Percentiles rank a stretch among this genome's conserved stretches.
Evolutionary conservation across 37 sponge, comb jelly and placozoan genomes (phyloP).

Genomic region (Ianthella basta): DNA sequence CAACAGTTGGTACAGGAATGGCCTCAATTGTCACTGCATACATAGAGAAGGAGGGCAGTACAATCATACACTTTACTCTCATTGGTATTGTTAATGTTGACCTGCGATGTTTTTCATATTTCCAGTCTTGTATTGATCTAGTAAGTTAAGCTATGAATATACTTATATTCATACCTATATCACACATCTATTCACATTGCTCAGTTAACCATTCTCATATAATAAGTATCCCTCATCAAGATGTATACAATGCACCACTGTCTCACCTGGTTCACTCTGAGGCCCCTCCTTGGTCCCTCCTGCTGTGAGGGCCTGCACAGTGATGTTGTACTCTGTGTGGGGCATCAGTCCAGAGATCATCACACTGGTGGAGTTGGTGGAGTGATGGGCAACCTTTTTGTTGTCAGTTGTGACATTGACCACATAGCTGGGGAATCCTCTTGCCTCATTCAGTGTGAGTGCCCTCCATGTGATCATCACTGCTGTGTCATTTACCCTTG

Average conservation of each 20-base stretch:
- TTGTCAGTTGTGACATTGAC: background rate
- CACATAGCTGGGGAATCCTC: slow-evolving; percentile 17
- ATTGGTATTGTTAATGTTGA: background rate
- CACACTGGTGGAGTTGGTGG: background rate
- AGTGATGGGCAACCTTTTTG: no score
- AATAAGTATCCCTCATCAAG: no score
- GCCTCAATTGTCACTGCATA: no score
- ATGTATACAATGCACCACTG: no score
- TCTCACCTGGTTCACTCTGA: no score
- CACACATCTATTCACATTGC: slow-evolving; percentile 61
- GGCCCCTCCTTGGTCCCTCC: background rate
- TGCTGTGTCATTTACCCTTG: slow-evolving; percentile 6
- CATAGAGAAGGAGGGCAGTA: no score
- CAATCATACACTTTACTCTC: no score
- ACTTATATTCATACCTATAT: slow-evolving; percentile 71
- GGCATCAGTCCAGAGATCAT: background rate
- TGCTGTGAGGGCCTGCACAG: slow-evolving; percentile 14
- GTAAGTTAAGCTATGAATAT: no score
- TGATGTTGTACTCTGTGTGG: background rate
- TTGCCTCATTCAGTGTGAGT: background rate
- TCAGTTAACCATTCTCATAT: no score
- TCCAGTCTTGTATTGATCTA: no score
- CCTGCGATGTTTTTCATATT: no score
- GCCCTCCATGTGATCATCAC: background rate
- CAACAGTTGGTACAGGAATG: no score